Conservation (phyloP, 2,113 vertebrate species). For the Hydrochoerus hydrochaeris region DNA sequence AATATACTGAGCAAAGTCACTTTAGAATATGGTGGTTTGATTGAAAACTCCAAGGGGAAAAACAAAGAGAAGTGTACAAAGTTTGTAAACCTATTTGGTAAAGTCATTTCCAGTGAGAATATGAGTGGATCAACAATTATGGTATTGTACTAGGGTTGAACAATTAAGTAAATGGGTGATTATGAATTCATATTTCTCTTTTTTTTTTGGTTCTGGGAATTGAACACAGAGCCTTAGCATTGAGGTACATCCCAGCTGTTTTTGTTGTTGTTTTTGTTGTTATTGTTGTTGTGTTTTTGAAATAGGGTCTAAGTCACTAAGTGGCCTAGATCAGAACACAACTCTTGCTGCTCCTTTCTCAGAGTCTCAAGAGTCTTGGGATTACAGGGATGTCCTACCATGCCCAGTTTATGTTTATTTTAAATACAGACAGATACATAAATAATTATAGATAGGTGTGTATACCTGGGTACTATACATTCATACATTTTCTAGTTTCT, state of each 20-base stretch:
- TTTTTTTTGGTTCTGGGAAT: neutral
- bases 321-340: neutral
- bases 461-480: neutral
- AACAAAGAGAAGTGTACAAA: neutral
- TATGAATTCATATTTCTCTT: neutral
- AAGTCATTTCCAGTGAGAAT: neutral
- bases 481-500: constrained; percentile 11
- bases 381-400: neutral
- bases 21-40: neutral
- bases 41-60: neutral
- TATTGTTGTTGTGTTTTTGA: neutral
- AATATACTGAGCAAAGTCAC: neutral
- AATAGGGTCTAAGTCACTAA: neutral
- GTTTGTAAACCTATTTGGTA: neutral
- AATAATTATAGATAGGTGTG: neutral
- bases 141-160: neutral
- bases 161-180: neutral
- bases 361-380: neutral
- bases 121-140: neutral
- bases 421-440: neutral
- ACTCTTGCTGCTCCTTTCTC: neutral
- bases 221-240: neutral
- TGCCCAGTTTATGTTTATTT: neutral
- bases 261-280: neutral
- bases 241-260: neutral